Base-by-base conservation (phyloP, 2,888 invertebrate genomes). In the Drosophila mimica region DNA sequence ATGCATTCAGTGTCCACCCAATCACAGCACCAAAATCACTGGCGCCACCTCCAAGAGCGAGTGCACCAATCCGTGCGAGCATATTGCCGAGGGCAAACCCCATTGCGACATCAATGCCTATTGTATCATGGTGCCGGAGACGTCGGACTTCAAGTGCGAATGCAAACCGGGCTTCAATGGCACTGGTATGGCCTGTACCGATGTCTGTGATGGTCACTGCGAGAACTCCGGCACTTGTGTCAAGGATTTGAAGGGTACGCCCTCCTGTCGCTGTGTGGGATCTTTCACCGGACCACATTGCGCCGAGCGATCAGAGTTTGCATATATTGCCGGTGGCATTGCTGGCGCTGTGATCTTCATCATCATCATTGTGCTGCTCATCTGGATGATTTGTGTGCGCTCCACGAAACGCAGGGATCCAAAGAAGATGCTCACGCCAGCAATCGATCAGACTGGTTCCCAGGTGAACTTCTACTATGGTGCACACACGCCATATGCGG, bases 391-490 rank as follows among this genome's bases (percentile, higher is more conserved):
- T 92, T 98, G 98, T 92, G 98, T 97, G 70, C 96, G 97, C 91
- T 96, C 97, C n/a, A 96, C 96, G 62, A 95, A 96, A 91, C 96
- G 96, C 93, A 96, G 97, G 92, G 97, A 98, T 94, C 97, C 98
- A 86, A 98, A 98, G 95, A 98, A 98, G 94, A 96, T 98, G 91
- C 94, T 97, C 28, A 96, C 97, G 25, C 97, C 97, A 76, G 97
- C 97, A 34, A 96, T 97, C 49, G 98, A 98, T 93, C 97, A 97
- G 91, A 97, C 97, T 86, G 98, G 98, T 51, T 98, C 98, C 3
- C 98, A 98, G 94, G 98, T 98, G 36, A 98, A 98, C 94, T 98
- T 98, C 95, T 98, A 98, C 92, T 98, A 98, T 92, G 98, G 98
- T 76, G 98, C 98, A 1, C 97, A 97, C 63, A 98, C 98, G 7